A percentile compares a stretch with the other conserved stretches of the same genome.
Evolutionary conservation across 2,113 vertebrate species (phyloP).

Genomic region (Vulpes lagopus): DNA sequence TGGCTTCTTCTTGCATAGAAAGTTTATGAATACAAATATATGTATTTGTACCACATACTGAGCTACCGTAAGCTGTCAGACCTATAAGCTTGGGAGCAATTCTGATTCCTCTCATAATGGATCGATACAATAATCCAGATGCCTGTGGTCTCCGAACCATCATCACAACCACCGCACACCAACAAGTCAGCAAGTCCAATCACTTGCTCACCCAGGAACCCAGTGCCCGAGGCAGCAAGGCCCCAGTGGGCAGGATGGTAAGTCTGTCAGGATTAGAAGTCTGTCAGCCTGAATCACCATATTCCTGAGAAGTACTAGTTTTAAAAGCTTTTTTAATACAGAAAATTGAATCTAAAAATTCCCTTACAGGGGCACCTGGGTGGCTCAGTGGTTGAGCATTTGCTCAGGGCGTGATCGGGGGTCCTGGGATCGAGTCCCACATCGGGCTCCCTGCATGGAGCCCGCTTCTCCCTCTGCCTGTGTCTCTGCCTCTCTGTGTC

Average conservation of each 20-base stretch:
- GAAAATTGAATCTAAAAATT: not conserved
- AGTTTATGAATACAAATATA: not conserved
- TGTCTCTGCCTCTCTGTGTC: too few species aligned
- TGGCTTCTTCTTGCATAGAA: not conserved
- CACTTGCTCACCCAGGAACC: not conserved
- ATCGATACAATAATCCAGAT: not conserved
- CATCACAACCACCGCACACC: not conserved
- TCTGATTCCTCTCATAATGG: not conserved
- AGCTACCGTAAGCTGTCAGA: not conserved
- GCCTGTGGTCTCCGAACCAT: not conserved
- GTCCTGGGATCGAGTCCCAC: too few species aligned
- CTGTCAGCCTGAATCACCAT: not conserved
- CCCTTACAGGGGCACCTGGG: too few species aligned
- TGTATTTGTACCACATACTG: not conserved
- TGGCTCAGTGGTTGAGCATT: too few species aligned
- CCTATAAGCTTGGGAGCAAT: not conserved
- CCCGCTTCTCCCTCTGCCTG: too few species aligned
- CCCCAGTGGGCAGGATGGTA: accelerated
- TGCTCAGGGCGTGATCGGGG: too few species aligned
- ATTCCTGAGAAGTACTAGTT: not conserved
- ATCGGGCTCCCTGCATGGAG: too few species aligned
- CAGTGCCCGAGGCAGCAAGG: not conserved
- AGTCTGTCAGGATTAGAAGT: not conserved
- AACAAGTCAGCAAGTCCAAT: too few species aligned
- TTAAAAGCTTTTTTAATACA: not conserved